These are phyloP conservation scores for Spodoptera picta DNA, from an alignment of 2,888 invertebrate genomes.

Conservation along the genomic window DNA sequence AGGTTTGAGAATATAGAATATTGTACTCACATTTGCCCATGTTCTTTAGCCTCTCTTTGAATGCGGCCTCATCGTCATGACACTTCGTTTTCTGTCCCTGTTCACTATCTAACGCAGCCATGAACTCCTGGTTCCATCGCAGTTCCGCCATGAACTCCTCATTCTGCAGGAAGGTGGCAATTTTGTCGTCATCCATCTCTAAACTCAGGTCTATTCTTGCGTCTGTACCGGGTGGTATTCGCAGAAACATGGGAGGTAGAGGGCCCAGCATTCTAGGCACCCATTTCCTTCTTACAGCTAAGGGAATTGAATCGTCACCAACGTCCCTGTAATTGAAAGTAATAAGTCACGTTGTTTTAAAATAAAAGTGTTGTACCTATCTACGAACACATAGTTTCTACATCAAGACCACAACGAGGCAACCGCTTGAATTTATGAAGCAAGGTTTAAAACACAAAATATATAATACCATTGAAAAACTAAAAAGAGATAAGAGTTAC, in stretches of 20 bases:
- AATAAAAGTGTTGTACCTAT: background rate
- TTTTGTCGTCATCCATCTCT: conserved; percentile 95
- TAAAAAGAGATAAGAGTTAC: no score
- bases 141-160: conserved; percentile 96
- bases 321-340: conserved; percentile 72
- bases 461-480: no score
- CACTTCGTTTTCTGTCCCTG: conserved; percentile 84
- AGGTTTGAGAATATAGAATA: no score
- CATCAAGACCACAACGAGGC: no score
- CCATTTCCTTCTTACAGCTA: conserved; percentile 90
- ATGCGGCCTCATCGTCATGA: conserved; percentile 91
- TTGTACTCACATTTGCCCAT: conserved; percentile 92
- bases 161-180: conserved; percentile 95
- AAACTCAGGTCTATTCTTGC: conserved; percentile 82
- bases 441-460: no score
- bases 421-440: no score
- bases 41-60: conserved; percentile 93
- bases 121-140: conserved; percentile 95
- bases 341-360: background rate
- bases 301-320: conserved; percentile 81
- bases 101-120: conserved; percentile 94
- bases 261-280: conserved; percentile 93
- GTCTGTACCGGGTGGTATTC: conserved; percentile 88
- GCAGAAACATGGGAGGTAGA: conserved; percentile 93
- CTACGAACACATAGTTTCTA: no score